Percentiles rank a stretch among this genome's conserved stretches.
These are phyloP conservation scores for Discoglossus pictus DNA, from an alignment of 2,797 vertebrate species.

Conservation along the genomic window DNA sequence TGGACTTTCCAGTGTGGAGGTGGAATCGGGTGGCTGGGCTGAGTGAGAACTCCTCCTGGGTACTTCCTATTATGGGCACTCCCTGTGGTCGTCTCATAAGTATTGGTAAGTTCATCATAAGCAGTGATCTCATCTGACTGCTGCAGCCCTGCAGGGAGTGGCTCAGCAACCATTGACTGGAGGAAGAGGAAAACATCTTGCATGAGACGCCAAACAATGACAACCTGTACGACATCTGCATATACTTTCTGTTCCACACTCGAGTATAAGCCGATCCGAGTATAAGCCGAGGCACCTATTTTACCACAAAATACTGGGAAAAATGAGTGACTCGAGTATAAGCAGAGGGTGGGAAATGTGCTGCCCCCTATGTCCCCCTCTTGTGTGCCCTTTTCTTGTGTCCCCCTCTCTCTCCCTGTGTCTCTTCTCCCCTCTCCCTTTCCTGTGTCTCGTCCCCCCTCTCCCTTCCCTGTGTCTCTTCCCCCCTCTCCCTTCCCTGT, in stretches of 20 bases:
- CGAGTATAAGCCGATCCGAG: no score
- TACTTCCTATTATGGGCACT: conserved; percentile 50
- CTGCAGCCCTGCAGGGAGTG: conserved; percentile 44
- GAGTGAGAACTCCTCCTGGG: conserved; percentile 39
- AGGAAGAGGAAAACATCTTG: neutral
- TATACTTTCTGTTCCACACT: neutral
- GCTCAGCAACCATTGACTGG: conserved; percentile 50
- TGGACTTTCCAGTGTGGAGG: conserved; percentile 31
- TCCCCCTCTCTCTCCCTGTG: no score
- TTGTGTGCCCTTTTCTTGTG: no score
- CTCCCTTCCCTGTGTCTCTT: no score
- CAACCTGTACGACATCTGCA: neutral
- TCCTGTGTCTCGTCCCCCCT: no score
- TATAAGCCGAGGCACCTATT: no score
- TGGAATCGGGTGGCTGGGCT: conserved; percentile 51
- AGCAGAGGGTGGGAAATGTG: no score
- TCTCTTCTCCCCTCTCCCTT: no score
- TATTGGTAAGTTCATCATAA: conserved; percentile 57
- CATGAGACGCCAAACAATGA: neutral
- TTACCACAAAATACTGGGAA: no score
- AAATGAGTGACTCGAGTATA: no score
- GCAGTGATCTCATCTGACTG: conserved; percentile 21
- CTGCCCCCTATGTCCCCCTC: no score
- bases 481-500: no score
- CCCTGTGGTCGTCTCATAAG: conserved; percentile 57